phyloP scores from a whole-genome alignment of 1,140 invertebrate species.

The Micrasema longulum region DNA sequence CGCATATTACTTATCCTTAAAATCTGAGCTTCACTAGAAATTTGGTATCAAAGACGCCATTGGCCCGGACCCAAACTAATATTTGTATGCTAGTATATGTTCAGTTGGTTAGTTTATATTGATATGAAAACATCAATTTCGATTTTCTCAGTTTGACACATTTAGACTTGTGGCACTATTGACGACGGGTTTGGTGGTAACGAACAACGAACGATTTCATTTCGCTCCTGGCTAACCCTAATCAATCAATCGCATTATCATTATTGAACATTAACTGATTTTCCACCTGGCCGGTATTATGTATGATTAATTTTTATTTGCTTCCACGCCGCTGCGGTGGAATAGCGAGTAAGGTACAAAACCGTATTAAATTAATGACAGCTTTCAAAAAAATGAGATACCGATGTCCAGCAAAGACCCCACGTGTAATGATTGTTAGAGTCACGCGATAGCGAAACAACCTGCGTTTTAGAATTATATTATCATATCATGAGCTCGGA shows the following conservation, averaged over 20 bases:
- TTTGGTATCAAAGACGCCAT: no score
- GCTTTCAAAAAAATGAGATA: conserved; percentile 53
- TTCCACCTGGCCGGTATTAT: conserved; percentile 9
- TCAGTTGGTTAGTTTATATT: no score
- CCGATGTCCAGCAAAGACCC: conserved; percentile 38
- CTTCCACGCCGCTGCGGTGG: background rate
- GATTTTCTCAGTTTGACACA: no score
- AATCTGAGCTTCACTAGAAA: no score
- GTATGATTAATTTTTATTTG: conserved; percentile 39
- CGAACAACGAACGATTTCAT: conserved; percentile 5
- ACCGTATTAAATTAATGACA: conserved; percentile 46
- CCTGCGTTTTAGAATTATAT: no score
- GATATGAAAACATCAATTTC: no score
- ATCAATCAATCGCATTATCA: conserved; percentile 35
- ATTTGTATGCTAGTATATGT: no score
- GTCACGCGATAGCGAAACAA: conserved; percentile 47
- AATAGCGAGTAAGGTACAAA: background rate
- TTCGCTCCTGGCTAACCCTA: conserved; percentile 1
- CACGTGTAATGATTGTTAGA: conserved; percentile 41
- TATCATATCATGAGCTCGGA: no score
- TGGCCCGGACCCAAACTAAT: no score
- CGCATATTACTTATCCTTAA: no score
- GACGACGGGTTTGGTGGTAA: no score
- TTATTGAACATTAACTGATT: conserved; percentile 27
- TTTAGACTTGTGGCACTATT: no score